A percentile compares a stretch with the other conserved stretches of the same genome.
Evolutionary conservation across 1,140 invertebrate species (phyloP).

Genomic region (Lepeophtheirus salmonis): DNA sequence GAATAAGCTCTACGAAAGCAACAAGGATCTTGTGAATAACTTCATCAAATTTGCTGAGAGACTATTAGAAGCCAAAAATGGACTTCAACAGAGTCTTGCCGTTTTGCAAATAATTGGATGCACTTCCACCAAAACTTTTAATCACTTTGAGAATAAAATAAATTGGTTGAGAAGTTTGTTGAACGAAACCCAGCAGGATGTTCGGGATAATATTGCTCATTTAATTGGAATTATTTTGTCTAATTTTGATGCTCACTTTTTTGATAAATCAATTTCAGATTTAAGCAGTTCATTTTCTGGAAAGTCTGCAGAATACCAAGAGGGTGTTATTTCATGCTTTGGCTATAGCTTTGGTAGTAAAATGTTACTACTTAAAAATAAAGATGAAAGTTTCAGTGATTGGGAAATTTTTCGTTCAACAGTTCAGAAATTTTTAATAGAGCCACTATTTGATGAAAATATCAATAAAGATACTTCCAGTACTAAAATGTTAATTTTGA

Average conservation of each 20-base stretch:
- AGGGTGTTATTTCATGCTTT: constrained; percentile 46
- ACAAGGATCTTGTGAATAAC: neutral
- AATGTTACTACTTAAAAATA: constrained; percentile 33
- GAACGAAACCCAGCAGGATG: constrained; percentile 47
- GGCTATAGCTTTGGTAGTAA: constrained; percentile 45
- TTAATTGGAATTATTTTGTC: constrained; percentile 46
- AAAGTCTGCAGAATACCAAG: constrained; percentile 43
- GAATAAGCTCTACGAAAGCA: neutral
- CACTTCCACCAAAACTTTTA: neutral
- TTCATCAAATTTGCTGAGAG: constrained; percentile 7
- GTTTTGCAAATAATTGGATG: constrained; percentile 8
- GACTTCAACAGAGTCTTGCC: neutral
- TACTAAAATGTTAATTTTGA: constrained; percentile 19
- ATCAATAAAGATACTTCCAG: constrained; percentile 22
- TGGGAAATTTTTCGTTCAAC: constrained; percentile 3
- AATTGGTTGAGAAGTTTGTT: constrained; percentile 34
- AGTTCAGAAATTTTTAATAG: neutral
- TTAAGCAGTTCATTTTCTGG: constrained; percentile 25
- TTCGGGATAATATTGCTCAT: constrained; percentile 45
- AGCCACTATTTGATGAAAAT: neutral
- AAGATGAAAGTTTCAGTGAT: constrained; percentile 24
- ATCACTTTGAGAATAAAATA: neutral
- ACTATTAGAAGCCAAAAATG: neutral
- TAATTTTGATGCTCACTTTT: constrained; percentile 27
- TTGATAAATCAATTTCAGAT: constrained; percentile 24